Evolutionary conservation across 1,140 invertebrate species (phyloP).

Genomic region (Camponotus floridanus): DNA sequence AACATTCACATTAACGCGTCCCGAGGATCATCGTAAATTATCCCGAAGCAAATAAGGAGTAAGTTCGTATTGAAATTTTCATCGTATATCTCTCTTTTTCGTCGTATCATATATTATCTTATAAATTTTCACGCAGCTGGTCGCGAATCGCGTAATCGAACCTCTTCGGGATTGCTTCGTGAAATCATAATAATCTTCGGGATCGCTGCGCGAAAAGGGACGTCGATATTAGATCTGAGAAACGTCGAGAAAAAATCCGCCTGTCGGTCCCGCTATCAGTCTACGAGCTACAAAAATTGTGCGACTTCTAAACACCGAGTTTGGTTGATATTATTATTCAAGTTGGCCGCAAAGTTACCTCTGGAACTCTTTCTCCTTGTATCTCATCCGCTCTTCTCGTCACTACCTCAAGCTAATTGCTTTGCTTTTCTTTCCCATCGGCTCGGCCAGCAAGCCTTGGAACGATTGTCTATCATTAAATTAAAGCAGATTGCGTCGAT

Average conservation of each 20-base stretch:
- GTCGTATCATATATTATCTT: neutral
- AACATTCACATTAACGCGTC: constrained; percentile 25
- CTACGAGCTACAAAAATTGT: constrained; percentile 80
- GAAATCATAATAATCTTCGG: constrained; percentile 21
- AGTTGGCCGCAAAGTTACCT: constrained; percentile 62
- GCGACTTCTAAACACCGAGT: constrained; percentile 77
- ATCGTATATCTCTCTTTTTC: neutral
- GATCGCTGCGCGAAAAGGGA: constrained; percentile 43
- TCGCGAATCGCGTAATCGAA: neutral
- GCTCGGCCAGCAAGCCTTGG: constrained; percentile 80
- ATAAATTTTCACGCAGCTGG: neutral
- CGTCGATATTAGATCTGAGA: constrained; percentile 60
- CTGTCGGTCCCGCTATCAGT: constrained; percentile 63
- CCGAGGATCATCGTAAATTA: constrained; percentile 38
- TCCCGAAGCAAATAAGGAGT: neutral
- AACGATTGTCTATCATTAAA: constrained; percentile 65
- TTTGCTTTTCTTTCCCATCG: constrained; percentile 32
- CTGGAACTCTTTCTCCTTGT: neutral
- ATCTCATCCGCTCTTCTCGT: constrained; percentile 45
- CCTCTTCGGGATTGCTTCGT: constrained; percentile 6
- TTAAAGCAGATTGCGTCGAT: constrained; percentile 48
- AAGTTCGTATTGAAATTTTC: constrained; percentile 21
- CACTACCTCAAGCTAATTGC: constrained; percentile 39
- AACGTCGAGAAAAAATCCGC: constrained; percentile 52
- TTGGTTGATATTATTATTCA: constrained; percentile 59